Conservation (phyloP, 2,113 vertebrate species). For the Etheostoma cragini region DNA sequence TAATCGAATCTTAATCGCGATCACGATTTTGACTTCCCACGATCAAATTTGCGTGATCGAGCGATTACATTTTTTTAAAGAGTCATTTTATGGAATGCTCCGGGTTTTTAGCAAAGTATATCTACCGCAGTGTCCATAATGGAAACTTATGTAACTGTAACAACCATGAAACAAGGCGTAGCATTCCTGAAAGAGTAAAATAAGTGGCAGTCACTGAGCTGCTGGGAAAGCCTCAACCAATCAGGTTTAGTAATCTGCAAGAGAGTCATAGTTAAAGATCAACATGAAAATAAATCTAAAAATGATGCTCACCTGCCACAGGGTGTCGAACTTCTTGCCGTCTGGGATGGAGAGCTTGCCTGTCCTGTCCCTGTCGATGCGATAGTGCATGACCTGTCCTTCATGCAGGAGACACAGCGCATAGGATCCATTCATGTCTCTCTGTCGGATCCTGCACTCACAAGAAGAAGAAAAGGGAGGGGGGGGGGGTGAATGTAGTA, state of each 20-base stretch:
- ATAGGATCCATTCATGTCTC: conserved; percentile 90
- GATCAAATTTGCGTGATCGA: too few species aligned
- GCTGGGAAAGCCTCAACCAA: not conserved
- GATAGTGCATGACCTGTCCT: conserved; percentile 93
- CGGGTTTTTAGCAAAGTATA: too few species aligned
- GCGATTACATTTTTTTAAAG: too few species aligned
- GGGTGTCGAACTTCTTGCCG: conserved; percentile 97
- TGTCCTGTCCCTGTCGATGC: conserved; percentile 90
- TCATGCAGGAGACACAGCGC: conserved; percentile 93
- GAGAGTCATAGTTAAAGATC: not conserved
- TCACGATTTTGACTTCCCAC: too few species aligned
- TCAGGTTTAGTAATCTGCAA: too few species aligned
- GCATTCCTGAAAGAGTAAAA: not conserved
- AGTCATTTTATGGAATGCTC: too few species aligned
- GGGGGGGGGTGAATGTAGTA: too few species aligned
- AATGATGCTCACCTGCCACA: conserved; percentile 91
- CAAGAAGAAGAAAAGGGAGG: not conserved
- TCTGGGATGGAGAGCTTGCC: conserved; percentile 95
- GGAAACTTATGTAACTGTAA: not conserved
- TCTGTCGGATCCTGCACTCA: conserved; percentile 89
- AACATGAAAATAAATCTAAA: not conserved
- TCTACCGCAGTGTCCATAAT: not conserved
- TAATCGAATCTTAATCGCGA: too few species aligned
- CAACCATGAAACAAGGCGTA: not conserved
- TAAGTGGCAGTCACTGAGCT: not conserved